Percentiles rank a stretch among this genome's conserved stretches.
Evolutionary conservation across 2,797 vertebrate genomes (phyloP).

Genomic region (Phataginus tetradactyla): DNA sequence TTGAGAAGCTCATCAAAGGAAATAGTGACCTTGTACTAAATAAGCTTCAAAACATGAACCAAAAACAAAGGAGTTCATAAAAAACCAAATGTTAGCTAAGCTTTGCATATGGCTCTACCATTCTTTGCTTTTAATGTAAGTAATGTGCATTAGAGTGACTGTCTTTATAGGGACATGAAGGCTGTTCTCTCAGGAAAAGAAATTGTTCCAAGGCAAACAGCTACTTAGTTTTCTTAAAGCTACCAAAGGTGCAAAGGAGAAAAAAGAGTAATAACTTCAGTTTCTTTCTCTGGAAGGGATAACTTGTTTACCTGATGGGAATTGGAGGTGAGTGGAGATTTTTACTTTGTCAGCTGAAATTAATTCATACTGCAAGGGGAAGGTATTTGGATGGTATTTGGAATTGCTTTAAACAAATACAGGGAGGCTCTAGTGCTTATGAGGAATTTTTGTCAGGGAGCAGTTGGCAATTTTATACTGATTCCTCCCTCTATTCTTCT

Average conservation of each 20-base stretch:
- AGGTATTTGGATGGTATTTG: conserved; percentile 28
- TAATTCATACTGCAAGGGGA: conserved; percentile 41
- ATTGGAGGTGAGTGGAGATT: conserved; percentile 50
- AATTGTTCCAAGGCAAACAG: not conserved
- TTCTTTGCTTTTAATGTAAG: not conserved
- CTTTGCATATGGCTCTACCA: not conserved
- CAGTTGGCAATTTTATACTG: conserved; percentile 30
- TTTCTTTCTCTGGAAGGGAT: not conserved
- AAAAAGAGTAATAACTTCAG: not conserved
- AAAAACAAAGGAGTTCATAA: not conserved
- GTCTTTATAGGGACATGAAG: not conserved
- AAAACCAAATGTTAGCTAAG: not conserved
- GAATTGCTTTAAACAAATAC: conserved; percentile 59
- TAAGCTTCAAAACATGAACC: not conserved
- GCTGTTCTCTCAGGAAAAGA: not conserved
- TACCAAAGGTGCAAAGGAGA: not conserved
- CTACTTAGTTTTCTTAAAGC: conserved; percentile 29
- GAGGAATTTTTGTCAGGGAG: conserved; percentile 21
- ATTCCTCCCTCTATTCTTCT: not conserved
- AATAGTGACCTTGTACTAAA: not conserved
- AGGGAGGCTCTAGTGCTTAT: not conserved
- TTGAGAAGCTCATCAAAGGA: not conserved
- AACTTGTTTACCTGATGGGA: conserved; percentile 42
- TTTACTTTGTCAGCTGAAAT: conserved; percentile 63
- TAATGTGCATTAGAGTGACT: not conserved